A percentile compares a stretch with the other conserved stretches of the same genome.
phyloP scores from a whole-genome alignment of 2,888 invertebrate species.

The Eupithecia abbreviata region DNA sequence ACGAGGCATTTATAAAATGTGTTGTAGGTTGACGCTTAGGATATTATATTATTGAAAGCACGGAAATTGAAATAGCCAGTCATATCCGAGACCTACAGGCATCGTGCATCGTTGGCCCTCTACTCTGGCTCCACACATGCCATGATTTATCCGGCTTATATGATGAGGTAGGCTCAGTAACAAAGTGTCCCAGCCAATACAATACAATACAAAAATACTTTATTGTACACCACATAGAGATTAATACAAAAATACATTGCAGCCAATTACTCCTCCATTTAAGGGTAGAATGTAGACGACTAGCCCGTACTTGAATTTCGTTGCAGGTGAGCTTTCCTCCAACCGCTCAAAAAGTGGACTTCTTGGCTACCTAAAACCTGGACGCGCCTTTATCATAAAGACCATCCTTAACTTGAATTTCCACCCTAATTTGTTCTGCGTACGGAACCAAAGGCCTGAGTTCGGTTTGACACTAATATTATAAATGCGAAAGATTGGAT shows the following conservation, averaged over 20 bases:
- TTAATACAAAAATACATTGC: no score
- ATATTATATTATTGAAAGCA: conserved; percentile 69
- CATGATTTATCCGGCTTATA: neutral
- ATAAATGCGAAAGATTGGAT: no score
- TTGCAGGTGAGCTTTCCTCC: neutral
- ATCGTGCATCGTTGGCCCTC: conserved; percentile 25
- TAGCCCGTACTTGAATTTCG: neutral
- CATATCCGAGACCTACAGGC: conserved; percentile 73
- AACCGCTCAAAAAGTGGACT: neutral
- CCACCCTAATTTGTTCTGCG: neutral
- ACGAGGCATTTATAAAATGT: neutral
- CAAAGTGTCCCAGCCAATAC: neutral
- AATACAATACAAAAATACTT: no score
- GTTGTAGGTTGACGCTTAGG: conserved; percentile 46
- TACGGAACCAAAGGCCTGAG: neutral
- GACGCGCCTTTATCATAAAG: neutral
- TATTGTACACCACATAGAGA: no score
- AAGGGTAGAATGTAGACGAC: neutral
- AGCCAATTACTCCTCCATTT: neutral
- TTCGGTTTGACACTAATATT: neutral
- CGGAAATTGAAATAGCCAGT: conserved; percentile 81
- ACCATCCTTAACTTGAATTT: neutral
- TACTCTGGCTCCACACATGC: neutral
- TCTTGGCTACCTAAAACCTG: neutral
- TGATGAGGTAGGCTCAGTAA: neutral